phyloP scores from a whole-genome alignment of 2,797 vertebrate species.

The Sebastes iracundus region DNA sequence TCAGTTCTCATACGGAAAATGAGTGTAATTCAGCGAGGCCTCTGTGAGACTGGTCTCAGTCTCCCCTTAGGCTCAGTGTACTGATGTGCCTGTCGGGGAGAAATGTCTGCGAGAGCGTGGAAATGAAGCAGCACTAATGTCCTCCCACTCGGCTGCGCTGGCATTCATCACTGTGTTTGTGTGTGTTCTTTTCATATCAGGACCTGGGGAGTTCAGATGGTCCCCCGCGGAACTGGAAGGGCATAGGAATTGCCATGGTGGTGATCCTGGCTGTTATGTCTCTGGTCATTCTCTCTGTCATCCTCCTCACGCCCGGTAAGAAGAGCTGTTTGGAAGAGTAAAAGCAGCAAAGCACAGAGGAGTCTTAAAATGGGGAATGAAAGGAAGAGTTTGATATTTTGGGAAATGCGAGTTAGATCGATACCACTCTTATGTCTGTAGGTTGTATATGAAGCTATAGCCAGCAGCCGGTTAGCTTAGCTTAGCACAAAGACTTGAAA shows the following conservation, averaged over 20 bases:
- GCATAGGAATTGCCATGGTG: conserved; percentile 87
- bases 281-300: conserved; percentile 84
- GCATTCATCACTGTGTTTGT: conserved; percentile 29
- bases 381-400: neutral
- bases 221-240: conserved; percentile 89
- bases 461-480: neutral
- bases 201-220: conserved; percentile 79
- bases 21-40: conserved; percentile 44
- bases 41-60: conserved; percentile 27
- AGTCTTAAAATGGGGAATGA: neutral
- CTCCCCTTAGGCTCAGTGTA: conserved; percentile 45
- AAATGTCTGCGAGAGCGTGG: conserved; percentile 53
- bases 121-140: conserved; percentile 82
- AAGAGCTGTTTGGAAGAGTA: neutral
- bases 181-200: conserved; percentile 67
- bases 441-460: neutral
- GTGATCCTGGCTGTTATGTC: conserved; percentile 87
- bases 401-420: neutral
- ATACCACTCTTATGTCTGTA: neutral
- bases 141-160: conserved; percentile 44
- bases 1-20: conserved; percentile 45
- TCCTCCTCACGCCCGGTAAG: conserved; percentile 87
- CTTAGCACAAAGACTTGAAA: neutral
- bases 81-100: conserved; percentile 52
- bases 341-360: neutral